These are phyloP conservation scores for Oriolus oriolus DNA, from an alignment of 2,113 vertebrate genomes.

Conservation along the genomic window DNA sequence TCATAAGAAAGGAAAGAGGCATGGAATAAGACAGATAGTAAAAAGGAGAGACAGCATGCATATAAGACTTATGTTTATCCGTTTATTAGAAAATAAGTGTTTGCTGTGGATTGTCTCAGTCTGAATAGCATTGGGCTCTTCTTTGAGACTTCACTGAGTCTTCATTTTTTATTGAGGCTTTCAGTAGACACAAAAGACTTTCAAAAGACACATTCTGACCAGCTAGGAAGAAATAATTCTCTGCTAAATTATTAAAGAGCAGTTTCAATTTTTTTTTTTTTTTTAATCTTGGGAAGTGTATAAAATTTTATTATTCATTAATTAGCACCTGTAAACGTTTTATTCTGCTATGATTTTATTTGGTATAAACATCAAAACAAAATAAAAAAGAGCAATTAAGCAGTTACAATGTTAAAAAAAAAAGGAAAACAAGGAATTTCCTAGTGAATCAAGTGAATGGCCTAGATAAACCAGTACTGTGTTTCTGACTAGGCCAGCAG, in stretches of 20 bases:
- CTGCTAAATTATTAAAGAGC: not conserved
- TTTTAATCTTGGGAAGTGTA: not conserved
- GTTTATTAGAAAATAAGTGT: not conserved
- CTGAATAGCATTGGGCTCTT: not conserved
- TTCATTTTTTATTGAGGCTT: not conserved
- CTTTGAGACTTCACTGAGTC: not conserved
- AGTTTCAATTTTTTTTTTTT: not conserved
- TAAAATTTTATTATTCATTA: not conserved
- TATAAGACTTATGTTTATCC: not conserved
- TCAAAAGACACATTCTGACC: not conserved
- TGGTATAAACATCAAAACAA: not conserved
- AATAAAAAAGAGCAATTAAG: not conserved
- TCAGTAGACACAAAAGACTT: not conserved
- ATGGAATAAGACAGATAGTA: not conserved
- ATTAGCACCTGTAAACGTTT: not conserved
- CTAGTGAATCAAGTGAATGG: not conserved
- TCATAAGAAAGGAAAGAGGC: fast-evolving
- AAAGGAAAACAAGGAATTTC: not conserved
- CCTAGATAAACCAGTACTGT: not conserved
- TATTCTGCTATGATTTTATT: not conserved
- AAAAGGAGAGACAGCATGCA: not conserved
- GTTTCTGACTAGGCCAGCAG: not conserved
- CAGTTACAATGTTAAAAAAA: not conserved
- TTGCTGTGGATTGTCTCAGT: not conserved
- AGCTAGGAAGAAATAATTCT: not conserved